These are phyloP conservation scores for Mesembrinibis cayennensis DNA, from an alignment of 2,113 vertebrate genomes.

Conservation along the genomic window DNA sequence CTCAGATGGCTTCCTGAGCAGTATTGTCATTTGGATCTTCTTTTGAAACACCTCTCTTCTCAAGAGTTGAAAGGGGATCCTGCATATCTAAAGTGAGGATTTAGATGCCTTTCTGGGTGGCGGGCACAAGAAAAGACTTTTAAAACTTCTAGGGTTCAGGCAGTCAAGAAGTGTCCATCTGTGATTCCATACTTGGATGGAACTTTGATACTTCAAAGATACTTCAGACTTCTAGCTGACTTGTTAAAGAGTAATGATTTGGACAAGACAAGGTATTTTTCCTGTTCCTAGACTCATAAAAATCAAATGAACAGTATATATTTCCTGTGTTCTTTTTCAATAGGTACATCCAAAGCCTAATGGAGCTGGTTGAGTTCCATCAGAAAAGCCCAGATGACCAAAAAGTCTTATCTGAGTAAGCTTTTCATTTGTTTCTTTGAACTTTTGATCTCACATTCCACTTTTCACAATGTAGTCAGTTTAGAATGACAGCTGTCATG, in stretches of 20 bases:
- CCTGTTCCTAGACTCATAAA: not conserved
- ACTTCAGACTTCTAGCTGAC: not conserved
- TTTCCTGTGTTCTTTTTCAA: not conserved
- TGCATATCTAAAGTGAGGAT: accelerated
- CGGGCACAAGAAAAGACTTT: not conserved
- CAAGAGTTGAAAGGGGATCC: not conserved
- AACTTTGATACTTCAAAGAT: not conserved
- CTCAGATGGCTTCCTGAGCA: not conserved
- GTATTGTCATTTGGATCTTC: not conserved
- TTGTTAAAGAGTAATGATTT: not conserved
- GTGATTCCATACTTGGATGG: not conserved
- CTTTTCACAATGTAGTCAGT: not conserved
- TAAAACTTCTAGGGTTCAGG: not conserved
- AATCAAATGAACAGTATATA: not conserved
- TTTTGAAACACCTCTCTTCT: not conserved
- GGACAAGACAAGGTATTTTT: not conserved
- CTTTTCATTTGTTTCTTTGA: slow-evolving; percentile 64
- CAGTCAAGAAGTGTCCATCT: not conserved
- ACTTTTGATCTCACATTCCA: not conserved
- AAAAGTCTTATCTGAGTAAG: slow-evolving; percentile 87
- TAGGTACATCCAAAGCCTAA: slow-evolving; percentile 88
- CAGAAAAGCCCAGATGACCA: slow-evolving; percentile 88
- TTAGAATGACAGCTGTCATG: not conserved
- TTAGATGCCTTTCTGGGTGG: not conserved
- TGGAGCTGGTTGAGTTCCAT: slow-evolving; percentile 91